Conservation (phyloP, 2,888 invertebrate genomes). For the Microdon myrmicae region DNA sequence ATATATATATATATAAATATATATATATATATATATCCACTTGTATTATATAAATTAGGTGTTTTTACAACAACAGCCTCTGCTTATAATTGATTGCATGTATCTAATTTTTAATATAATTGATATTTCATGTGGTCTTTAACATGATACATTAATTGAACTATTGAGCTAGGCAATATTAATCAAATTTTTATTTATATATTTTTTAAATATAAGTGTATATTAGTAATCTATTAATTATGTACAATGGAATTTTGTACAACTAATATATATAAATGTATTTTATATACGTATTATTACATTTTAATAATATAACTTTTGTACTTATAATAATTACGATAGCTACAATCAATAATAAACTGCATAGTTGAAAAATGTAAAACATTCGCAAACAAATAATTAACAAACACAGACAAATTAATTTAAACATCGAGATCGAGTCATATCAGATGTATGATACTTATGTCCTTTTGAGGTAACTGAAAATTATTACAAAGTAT, state of each 20-base stretch:
- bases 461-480: constrained; percentile 31
- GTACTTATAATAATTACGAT: constrained; percentile 51
- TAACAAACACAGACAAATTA: not conserved
- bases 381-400: not conserved
- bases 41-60: no score
- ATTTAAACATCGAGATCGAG: no score
- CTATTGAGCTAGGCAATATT: constrained; percentile 61
- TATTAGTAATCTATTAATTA: constrained; percentile 47
- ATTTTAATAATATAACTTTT: constrained; percentile 50
- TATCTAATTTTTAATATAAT: constrained; percentile 3
- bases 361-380: not conserved
- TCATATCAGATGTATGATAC: no score
- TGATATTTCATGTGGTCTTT: constrained; percentile 41
- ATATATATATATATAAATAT: constrained; percentile 52
- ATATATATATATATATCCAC: constrained; percentile 54
- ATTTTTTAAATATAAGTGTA: no score
- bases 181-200: no score
- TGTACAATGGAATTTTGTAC: constrained; percentile 37
- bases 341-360: constrained; percentile 43
- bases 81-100: no score
- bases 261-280: constrained; percentile 25
- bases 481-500: constrained; percentile 45
- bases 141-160: constrained; percentile 60
- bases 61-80: no score
- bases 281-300: constrained; percentile 34